Evolutionary conservation across 2,888 invertebrate genomes (phyloP).

Genomic region (Acleris holmiana): DNA sequence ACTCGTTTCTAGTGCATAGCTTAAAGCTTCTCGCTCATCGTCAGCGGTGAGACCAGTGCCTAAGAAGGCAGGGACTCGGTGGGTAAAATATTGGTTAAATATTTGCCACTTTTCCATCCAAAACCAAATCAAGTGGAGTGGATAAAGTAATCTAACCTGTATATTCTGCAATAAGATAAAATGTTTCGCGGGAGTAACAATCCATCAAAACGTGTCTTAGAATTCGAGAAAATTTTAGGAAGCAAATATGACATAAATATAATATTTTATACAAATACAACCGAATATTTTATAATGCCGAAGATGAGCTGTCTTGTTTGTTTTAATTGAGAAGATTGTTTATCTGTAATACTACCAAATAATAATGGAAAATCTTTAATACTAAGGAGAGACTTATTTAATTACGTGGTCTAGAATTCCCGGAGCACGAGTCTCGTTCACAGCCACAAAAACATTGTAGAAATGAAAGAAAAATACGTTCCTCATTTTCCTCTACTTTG

Average conservation of each 20-base stretch:
- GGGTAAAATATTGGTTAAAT: constrained; percentile 5
- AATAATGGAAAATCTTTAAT: constrained; percentile 1
- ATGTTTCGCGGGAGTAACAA: constrained; percentile 11
- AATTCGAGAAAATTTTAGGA: neutral
- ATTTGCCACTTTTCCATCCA: constrained; percentile 2
- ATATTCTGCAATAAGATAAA: constrained; percentile 10
- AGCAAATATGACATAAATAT: neutral
- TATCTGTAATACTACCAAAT: neutral
- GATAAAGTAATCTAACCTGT: constrained; percentile 35
- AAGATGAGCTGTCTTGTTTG: too few relatives aligned
- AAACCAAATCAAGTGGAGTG: constrained; percentile 8
- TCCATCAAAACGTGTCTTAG: constrained; percentile 10
- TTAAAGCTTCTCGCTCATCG: too few relatives aligned
- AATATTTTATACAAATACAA: too few relatives aligned
- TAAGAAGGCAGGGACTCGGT: neutral
- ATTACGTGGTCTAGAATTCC: constrained; percentile 4
- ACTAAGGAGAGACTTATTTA: neutral
- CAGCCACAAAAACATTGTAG: constrained; percentile 23
- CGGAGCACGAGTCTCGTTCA: constrained; percentile 3
- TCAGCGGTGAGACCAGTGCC: too few relatives aligned
- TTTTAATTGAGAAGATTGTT: too few relatives aligned
- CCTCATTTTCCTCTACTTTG: neutral
- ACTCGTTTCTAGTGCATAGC: too few relatives aligned
- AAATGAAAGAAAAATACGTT: constrained; percentile 26
- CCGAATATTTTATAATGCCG: too few relatives aligned